Evolutionary conservation across 2,888 invertebrate species (phyloP).

Genomic region (Drosophila paracracens): DNA sequence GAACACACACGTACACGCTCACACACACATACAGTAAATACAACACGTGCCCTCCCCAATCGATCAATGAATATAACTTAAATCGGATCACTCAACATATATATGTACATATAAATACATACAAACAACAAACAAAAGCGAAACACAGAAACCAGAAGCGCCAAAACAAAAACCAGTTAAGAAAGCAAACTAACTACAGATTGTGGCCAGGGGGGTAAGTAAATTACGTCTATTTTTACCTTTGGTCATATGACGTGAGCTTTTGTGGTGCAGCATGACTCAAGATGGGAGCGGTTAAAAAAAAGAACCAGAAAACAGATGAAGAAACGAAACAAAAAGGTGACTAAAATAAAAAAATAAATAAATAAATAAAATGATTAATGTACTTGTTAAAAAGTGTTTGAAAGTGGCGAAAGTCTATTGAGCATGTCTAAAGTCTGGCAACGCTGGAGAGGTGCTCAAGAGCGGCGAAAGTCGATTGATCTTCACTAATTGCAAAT

Average conservation of each 20-base stretch:
- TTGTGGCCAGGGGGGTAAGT: neutral
- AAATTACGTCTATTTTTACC: constrained; percentile 10
- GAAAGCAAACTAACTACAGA: neutral
- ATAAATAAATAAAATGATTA: constrained; percentile 1
- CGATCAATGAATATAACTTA: constrained; percentile 53
- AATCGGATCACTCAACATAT: constrained; percentile 23
- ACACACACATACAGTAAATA: constrained; percentile 1
- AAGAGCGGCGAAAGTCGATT: constrained; percentile 2
- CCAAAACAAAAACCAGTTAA: constrained; percentile 27
- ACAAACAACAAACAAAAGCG: constrained; percentile 7
- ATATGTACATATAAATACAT: neutral
- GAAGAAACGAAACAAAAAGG: constrained; percentile 12
- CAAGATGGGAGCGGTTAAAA: constrained; percentile 31
- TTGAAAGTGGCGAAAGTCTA: constrained; percentile 26
- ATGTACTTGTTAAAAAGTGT: constrained; percentile 25
- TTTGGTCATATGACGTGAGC: constrained; percentile 52
- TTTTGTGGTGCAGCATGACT: constrained; percentile 34
- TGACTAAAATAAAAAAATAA: constrained; percentile 31
- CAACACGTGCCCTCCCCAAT: constrained; percentile 14
- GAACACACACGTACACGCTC: constrained; percentile 8
- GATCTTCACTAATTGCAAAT: constrained; percentile 1
- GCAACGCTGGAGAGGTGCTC: neutral
- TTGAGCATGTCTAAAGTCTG: constrained; percentile 19
- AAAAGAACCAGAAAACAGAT: neutral
- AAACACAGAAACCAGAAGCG: constrained; percentile 33